These are phyloP conservation scores for Camponotus fellah DNA, from an alignment of 2,888 invertebrate genomes.

Conservation along the genomic window DNA sequence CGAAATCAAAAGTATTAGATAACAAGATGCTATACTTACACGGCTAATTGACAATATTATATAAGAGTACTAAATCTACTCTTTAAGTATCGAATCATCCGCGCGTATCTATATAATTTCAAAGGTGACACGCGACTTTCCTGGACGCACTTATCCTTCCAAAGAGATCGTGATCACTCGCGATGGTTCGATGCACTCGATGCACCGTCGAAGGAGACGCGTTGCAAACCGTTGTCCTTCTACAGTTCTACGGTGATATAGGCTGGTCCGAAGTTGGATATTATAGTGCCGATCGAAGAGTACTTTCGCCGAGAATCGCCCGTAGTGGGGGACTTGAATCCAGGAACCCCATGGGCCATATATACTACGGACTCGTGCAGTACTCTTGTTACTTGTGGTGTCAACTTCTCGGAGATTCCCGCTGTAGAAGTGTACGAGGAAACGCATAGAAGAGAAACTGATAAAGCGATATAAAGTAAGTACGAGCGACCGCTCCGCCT, in stretches of 20 bases:
- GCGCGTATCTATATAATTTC: background rate
- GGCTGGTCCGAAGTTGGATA: conserved; percentile 72
- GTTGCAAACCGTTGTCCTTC: conserved; percentile 61
- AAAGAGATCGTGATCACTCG: background rate
- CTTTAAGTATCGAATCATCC: background rate
- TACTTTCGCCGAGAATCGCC: conserved; percentile 82
- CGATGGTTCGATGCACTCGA: conserved; percentile 9
- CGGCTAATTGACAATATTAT: background rate
- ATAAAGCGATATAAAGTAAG: conserved; percentile 66
- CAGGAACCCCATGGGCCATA: conserved; percentile 81
- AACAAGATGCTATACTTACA: background rate
- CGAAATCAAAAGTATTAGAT: background rate
- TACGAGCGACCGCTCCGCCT: background rate
- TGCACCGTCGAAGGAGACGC: conserved; percentile 49
- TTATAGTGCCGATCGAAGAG: conserved; percentile 76
- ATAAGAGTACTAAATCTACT: background rate
- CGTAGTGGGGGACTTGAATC: conserved; percentile 82
- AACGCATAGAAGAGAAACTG: conserved; percentile 14
- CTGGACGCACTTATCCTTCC: background rate
- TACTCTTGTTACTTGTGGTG: conserved; percentile 80
- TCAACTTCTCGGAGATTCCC: conserved; percentile 80
- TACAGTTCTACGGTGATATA: conserved; percentile 65
- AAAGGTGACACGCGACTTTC: background rate
- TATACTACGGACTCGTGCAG: conserved; percentile 80
- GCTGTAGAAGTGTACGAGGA: conserved; percentile 39